phyloP scores from a whole-genome alignment of 2,797 vertebrate species.

The Muscicapa striata region DNA sequence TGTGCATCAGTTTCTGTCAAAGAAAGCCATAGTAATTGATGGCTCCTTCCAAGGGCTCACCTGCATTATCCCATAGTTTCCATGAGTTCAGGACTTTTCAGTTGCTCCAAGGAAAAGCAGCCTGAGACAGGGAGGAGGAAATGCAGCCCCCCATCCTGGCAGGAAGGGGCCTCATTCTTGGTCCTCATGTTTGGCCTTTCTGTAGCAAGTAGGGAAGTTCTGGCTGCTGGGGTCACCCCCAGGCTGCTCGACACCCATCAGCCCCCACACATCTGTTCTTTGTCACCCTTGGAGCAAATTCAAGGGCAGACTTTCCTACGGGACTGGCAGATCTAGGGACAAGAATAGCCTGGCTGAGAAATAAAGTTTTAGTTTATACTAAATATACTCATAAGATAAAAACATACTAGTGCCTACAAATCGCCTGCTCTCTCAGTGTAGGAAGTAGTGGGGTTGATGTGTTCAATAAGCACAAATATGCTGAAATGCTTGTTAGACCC shows the following conservation, averaged over 20 bases:
- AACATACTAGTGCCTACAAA: slow-evolving; percentile 84
- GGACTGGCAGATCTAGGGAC: slow-evolving; percentile 35
- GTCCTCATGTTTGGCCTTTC: background rate
- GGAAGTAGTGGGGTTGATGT: slow-evolving; percentile 78
- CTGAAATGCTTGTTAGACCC: slow-evolving; percentile 63
- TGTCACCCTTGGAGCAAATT: slow-evolving; percentile 25
- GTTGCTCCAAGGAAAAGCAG: slow-evolving; percentile 1
- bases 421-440: slow-evolving; percentile 74
- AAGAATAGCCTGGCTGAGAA: slow-evolving; percentile 46
- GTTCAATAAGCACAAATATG: slow-evolving; percentile 83
- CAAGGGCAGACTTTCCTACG: slow-evolving; percentile 17
- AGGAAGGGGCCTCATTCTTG: background rate
- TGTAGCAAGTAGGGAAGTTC: background rate
- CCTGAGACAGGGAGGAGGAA: background rate
- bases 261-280: slow-evolving; percentile 17
- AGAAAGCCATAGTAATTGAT: slow-evolving; percentile 63
- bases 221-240: background rate
- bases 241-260: background rate
- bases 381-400: slow-evolving; percentile 68
- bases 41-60: slow-evolving; percentile 69
- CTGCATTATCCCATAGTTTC: slow-evolving; percentile 7
- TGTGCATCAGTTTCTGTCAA: slow-evolving; percentile 67
- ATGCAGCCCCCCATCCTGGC: background rate
- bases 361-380: slow-evolving; percentile 57
- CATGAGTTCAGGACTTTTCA: background rate